Conservation (phyloP, 2,797 vertebrate genomes). For the Kryptolebias ocellatus region DNA sequence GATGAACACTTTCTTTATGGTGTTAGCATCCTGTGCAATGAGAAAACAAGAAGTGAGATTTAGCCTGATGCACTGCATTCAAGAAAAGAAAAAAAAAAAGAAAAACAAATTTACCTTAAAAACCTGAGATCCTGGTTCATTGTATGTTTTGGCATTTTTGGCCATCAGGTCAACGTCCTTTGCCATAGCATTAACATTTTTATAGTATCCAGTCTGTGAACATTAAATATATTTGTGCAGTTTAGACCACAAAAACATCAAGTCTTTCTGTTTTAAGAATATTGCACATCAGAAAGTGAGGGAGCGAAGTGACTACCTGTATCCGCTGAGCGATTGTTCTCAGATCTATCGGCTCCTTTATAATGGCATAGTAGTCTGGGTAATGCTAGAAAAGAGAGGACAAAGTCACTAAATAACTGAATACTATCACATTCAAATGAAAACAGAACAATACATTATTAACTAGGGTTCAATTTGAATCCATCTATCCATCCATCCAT, state of each 20-base stretch:
- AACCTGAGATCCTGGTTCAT: constrained; percentile 98
- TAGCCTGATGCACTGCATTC: not conserved
- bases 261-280: not conserved
- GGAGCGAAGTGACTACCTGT: constrained; percentile 84
- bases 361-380: constrained; percentile 99
- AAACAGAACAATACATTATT: not conserved
- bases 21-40: constrained; percentile 93
- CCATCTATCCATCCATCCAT: too few relatives aligned
- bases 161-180: constrained; percentile 96
- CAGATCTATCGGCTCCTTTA: constrained; percentile 98
- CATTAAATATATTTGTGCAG: constrained; percentile 1
- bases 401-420: not conserved
- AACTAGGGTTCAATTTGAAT: not conserved
- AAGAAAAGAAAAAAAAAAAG: not conserved
- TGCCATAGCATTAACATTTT: constrained; percentile 94
- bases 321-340: constrained; percentile 95
- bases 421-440: not conserved
- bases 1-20: constrained; percentile 96
- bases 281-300: not conserved
- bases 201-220: constrained; percentile 89
- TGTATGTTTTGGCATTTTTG: constrained; percentile 99
- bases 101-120: constrained; percentile 88
- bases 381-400: constrained; percentile 88
- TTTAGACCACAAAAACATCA: constrained; percentile 11
- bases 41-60: constrained; percentile 17